Conservation (phyloP, 1,140 invertebrate species). For the Rhopalosiphum maidis region DNA sequence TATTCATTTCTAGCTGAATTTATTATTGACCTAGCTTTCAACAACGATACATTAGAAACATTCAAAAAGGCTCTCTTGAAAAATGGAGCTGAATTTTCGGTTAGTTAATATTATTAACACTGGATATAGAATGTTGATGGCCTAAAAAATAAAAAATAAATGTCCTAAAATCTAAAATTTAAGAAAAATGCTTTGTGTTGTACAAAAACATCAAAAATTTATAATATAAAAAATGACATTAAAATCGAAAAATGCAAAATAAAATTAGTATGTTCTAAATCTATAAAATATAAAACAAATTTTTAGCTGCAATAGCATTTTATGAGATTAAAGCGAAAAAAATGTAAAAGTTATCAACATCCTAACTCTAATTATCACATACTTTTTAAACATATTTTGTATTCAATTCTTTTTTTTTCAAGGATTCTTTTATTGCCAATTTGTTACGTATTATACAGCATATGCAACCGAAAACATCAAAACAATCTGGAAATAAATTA, state of each 20-base stretch:
- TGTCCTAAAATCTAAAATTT: no score
- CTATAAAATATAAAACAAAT: no score
- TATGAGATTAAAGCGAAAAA: no score
- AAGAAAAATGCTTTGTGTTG: no score
- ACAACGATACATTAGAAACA: slow-evolving; percentile 82
- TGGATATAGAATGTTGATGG: background rate
- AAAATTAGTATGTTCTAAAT: no score
- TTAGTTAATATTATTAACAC: slow-evolving; percentile 62
- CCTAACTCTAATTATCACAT: background rate
- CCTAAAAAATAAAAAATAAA: no score
- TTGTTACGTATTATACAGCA: slow-evolving; percentile 91
- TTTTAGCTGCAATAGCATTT: no score
- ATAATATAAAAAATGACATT: no score
- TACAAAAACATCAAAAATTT: no score
- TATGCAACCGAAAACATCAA: slow-evolving; percentile 76
- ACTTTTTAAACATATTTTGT: background rate
- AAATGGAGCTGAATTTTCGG: slow-evolving; percentile 92
- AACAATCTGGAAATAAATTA: slow-evolving; percentile 61
- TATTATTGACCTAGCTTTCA: slow-evolving; percentile 91
- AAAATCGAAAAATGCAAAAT: no score
- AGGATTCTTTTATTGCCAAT: slow-evolving; percentile 92
- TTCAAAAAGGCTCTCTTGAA: slow-evolving; percentile 88
- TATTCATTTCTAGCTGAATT: slow-evolving; percentile 81
- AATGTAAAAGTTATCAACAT: no score
- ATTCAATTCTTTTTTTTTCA: slow-evolving; percentile 46